phyloP scores from a whole-genome alignment of 2,888 invertebrate species.

The Acanthosepion pharaonis region DNA sequence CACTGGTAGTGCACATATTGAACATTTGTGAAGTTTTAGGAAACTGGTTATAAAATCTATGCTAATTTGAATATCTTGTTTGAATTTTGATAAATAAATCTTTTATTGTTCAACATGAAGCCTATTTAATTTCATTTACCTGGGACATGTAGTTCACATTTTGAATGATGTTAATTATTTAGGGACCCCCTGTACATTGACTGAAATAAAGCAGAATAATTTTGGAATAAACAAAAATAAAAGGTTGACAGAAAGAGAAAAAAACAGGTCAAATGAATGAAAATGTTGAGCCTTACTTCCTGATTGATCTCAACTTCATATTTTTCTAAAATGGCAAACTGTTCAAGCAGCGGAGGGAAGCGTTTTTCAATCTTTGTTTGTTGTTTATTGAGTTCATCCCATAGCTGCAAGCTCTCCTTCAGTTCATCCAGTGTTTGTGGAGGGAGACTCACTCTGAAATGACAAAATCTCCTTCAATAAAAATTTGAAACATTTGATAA shows the following conservation, averaged over 20 bases:
- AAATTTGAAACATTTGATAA: background rate
- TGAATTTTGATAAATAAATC: too few species aligned
- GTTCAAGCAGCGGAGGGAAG: conserved; percentile 85
- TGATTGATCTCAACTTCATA: conserved; percentile 83
- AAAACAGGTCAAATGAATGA: background rate
- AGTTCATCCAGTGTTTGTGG: conserved; percentile 85
- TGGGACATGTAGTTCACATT: too few species aligned
- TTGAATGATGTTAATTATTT: too few species aligned
- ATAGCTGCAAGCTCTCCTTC: conserved; percentile 81
- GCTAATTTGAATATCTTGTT: too few species aligned
- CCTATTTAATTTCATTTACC: too few species aligned
- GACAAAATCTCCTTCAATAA: background rate
- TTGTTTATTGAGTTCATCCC: conserved; percentile 82
- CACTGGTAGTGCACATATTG: too few species aligned
- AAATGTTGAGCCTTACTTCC: conserved; percentile 76
- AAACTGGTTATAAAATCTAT: too few species aligned
- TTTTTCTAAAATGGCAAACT: conserved; percentile 80
- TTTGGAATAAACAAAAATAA: background rate
- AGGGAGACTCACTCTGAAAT: conserved; percentile 78
- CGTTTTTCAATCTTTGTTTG: conserved; percentile 80
- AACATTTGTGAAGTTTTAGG: too few species aligned
- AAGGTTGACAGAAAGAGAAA: background rate
- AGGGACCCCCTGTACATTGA: too few species aligned
- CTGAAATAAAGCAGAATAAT: background rate
- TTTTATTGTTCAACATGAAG: too few species aligned